Conservation (phyloP, 2,888 invertebrate species). For the Folsomia manolachei region DNA sequence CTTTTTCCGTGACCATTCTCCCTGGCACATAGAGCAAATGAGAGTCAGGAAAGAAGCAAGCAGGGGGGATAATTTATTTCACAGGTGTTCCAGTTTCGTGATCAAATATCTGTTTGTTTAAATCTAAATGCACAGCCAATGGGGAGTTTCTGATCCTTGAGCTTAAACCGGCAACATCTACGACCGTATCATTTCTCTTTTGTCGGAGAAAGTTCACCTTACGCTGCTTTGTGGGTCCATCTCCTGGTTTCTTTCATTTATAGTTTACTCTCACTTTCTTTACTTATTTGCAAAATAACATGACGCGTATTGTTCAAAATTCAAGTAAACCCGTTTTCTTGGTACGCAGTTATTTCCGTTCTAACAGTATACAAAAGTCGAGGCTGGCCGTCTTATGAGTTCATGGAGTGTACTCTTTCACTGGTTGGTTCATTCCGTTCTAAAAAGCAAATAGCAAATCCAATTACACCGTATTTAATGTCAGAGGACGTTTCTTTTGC, state of each 20-base stretch:
- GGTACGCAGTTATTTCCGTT: too few relatives aligned
- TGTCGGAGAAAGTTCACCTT: too few relatives aligned
- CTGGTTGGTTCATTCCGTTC: neutral
- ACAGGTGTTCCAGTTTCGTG: conserved; percentile 1
- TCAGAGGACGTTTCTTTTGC: neutral
- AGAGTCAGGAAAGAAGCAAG: too few relatives aligned
- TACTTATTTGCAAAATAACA: too few relatives aligned
- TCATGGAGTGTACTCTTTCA: neutral
- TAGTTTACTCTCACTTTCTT: neutral
- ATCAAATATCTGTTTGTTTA: neutral
- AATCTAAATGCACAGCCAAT: neutral
- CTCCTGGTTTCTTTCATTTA: neutral
- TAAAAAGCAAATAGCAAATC: conserved; percentile 8
- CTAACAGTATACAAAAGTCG: too few relatives aligned
- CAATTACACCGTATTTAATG: neutral
- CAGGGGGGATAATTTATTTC: neutral
- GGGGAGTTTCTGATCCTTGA: neutral
- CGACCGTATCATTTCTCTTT: neutral
- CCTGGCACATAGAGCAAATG: too few relatives aligned
- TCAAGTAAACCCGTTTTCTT: neutral
- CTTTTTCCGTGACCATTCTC: too few relatives aligned
- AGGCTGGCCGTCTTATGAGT: neutral
- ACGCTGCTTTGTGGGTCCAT: too few relatives aligned
- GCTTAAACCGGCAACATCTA: neutral
- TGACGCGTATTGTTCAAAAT: too few relatives aligned